phyloP scores from a whole-genome alignment of 2,113 vertebrate genomes.

The Mus pahari region DNA sequence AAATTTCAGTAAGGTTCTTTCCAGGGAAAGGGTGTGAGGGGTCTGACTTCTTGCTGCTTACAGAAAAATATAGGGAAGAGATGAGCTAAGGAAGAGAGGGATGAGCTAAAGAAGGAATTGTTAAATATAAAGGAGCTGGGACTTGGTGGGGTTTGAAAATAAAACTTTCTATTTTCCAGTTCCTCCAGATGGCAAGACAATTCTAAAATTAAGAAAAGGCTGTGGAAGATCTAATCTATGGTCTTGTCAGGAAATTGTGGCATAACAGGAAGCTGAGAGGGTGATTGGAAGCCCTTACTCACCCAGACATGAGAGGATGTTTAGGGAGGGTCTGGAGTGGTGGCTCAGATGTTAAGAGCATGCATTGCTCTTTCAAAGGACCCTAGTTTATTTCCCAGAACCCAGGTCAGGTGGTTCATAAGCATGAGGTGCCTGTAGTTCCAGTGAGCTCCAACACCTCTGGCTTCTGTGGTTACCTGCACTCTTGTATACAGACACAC shows the following conservation, averaged over 20 bases:
- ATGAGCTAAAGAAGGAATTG: conserved; percentile 53
- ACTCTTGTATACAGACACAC: neutral
- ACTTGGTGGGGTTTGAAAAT: conserved; percentile 58
- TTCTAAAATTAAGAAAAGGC: conserved; percentile 57
- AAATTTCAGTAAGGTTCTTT: conserved; percentile 20
- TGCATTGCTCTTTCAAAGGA: neutral
- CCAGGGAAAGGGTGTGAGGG: neutral
- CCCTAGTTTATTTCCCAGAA: neutral
- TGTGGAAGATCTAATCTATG: conserved; percentile 55
- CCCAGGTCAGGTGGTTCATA: neutral
- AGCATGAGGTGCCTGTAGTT: neutral
- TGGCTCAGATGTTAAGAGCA: neutral
- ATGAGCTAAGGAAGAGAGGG: conserved; percentile 40
- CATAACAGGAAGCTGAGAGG: neutral
- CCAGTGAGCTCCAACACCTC: no score
- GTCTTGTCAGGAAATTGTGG: conserved; percentile 30
- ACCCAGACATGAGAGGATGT: neutral
- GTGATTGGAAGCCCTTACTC: neutral
- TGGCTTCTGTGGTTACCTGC: neutral
- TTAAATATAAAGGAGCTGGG: conserved; percentile 57
- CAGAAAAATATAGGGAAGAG: conserved; percentile 1
- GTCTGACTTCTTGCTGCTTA: conserved; percentile 35
- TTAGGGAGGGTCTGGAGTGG: neutral
- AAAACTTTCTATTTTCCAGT: conserved; percentile 61
- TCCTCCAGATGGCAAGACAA: conserved; percentile 57